A percentile compares a stretch with the other conserved stretches of the same genome.
These are phyloP conservation scores for Carpatolechia fugitivella DNA, from an alignment of 2,888 invertebrate genomes.

Conservation along the genomic window DNA sequence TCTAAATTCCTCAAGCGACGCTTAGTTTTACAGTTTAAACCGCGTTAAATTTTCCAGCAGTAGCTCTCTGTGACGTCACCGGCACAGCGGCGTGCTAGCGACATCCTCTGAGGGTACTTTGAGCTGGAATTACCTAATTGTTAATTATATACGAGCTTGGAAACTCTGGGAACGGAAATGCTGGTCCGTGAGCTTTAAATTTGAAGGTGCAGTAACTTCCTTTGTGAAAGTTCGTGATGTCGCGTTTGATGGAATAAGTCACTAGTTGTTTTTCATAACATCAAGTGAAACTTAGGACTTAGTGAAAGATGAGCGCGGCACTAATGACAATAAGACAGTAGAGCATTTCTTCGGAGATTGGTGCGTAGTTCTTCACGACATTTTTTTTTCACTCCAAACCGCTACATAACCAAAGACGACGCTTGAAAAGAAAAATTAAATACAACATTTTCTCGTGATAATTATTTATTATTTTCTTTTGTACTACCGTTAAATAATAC, in stretches of 20 bases:
- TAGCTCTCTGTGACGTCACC: background rate
- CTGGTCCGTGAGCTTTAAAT: background rate
- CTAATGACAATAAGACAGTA: too few species aligned
- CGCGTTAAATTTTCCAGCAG: background rate
- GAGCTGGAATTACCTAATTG: conserved; percentile 9
- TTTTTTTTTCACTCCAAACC: background rate
- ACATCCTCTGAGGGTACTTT: conserved; percentile 3
- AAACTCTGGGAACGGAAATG: background rate
- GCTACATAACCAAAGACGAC: background rate
- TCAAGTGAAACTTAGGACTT: too few species aligned
- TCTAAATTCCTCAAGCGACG: too few species aligned
- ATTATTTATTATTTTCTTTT: background rate
- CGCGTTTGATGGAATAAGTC: background rate
- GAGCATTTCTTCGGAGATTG: too few species aligned
- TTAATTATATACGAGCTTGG: background rate
- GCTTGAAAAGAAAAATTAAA: too few species aligned
- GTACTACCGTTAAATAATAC: too few species aligned
- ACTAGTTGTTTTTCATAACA: too few species aligned
- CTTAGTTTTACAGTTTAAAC: background rate
- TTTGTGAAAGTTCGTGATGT: background rate
- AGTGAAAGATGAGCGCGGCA: too few species aligned
- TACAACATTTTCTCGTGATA: background rate
- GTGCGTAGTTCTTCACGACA: background rate
- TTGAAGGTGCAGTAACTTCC: background rate
- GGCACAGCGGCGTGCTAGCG: background rate